Conservation (phyloP, 2,797 vertebrate genomes). For the Syngnathus acus region DNA sequence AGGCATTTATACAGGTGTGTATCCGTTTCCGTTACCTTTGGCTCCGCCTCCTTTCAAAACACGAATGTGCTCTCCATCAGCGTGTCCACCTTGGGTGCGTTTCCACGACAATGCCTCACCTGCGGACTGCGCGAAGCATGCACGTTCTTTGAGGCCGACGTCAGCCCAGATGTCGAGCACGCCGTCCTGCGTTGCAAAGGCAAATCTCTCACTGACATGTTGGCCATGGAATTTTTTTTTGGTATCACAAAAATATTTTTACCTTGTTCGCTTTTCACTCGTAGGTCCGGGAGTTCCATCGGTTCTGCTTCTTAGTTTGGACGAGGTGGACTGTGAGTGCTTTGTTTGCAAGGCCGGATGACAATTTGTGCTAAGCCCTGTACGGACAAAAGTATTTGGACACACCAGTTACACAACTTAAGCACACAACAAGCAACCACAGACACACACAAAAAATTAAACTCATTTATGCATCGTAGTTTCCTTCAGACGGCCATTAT, state of each 20-base stretch:
- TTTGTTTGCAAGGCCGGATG: background rate
- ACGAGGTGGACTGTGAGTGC: constrained; percentile 50
- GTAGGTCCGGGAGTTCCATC: constrained; percentile 59
- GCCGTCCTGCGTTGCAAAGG: constrained; percentile 87
- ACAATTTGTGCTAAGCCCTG: background rate
- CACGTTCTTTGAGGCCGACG: constrained; percentile 76
- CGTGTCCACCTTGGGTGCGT: constrained; percentile 78
- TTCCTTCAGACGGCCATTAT: too few species aligned
- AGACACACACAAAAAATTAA: too few species aligned
- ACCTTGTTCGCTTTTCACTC: background rate
- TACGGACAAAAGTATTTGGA: background rate
- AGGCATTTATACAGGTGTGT: constrained; percentile 85
- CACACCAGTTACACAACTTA: background rate
- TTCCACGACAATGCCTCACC: constrained; percentile 84
- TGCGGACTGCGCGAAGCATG: constrained; percentile 79
- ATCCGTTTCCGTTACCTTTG: background rate
- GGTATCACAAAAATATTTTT: background rate
- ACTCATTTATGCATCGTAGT: too few species aligned
- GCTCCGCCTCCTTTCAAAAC: background rate
- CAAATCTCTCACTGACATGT: constrained; percentile 30
- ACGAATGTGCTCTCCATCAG: constrained; percentile 44
- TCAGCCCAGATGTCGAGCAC: constrained; percentile 77
- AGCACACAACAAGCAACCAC: too few species aligned
- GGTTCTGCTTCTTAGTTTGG: constrained; percentile 47
- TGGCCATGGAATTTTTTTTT: background rate